A percentile compares a stretch with the other conserved stretches of the same genome.
Conservation (phyloP, 2,113 vertebrate genomes). For the Hippoglossus stenolepis region DNA sequence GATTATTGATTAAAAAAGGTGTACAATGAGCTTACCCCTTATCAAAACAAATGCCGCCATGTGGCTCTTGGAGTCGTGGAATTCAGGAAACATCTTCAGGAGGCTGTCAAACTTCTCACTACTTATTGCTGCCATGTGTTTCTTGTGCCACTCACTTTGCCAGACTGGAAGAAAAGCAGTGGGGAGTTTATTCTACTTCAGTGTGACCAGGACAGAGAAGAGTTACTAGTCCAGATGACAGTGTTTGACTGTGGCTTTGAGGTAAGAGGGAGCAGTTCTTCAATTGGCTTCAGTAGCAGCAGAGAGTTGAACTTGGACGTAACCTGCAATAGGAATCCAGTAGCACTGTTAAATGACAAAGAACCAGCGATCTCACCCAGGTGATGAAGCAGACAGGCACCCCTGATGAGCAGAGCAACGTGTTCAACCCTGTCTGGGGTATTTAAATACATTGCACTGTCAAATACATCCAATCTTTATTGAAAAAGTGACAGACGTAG, state of each 20-base stretch:
- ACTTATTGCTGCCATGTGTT: conserved; percentile 83
- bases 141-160: conserved; percentile 78
- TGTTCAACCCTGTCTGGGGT: too few relatives aligned
- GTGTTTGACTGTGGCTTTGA: background rate
- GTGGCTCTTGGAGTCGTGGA: conserved; percentile 80
- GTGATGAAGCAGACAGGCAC: too few relatives aligned
- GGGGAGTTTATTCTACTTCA: background rate
- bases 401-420: too few relatives aligned
- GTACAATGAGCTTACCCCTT: conserved; percentile 75
- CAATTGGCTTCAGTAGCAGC: background rate
- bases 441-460: too few relatives aligned
- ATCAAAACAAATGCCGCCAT: conserved; percentile 88
- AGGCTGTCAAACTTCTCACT: conserved; percentile 81
- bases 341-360: background rate
- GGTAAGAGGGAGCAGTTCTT: background rate
- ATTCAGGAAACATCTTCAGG: conserved; percentile 72
- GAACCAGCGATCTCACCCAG: too few relatives aligned
- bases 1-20: too few relatives aligned
- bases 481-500: too few relatives aligned
- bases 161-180: conserved; percentile 47
- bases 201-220: background rate
- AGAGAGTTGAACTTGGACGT: background rate
- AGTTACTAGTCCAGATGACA: background rate
- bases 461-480: too few relatives aligned
- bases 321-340: background rate